These are phyloP conservation scores for Trisateles emortualis DNA, from an alignment of 2,888 invertebrate genomes.

Conservation along the genomic window DNA sequence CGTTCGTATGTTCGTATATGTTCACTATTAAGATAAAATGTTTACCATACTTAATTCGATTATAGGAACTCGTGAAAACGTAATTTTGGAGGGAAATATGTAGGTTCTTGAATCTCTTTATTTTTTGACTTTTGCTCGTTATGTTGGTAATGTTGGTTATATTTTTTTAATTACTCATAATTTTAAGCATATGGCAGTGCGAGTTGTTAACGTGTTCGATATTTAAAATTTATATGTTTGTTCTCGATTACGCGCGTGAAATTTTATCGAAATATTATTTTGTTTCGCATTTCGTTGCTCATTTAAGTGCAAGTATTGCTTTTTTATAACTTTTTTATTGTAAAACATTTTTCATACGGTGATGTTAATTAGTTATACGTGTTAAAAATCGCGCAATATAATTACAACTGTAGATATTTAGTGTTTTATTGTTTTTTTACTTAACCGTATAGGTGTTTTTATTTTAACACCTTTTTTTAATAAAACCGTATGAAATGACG, in stretches of 20 bases:
- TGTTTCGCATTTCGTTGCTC: constrained; percentile 8
- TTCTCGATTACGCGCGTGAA: constrained; percentile 33
- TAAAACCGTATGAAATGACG: background rate
- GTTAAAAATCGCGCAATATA: constrained; percentile 21
- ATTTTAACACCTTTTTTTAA: constrained; percentile 20
- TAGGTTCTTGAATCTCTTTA: constrained; percentile 24
- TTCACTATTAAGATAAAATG: constrained; percentile 73
- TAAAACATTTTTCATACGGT: constrained; percentile 14
- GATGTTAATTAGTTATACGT: constrained; percentile 19
- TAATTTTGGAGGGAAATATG: constrained; percentile 40
- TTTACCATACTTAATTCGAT: constrained; percentile 80
- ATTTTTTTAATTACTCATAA: constrained; percentile 43
- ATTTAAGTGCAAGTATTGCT: constrained; percentile 5
- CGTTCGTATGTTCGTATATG: constrained; percentile 56
- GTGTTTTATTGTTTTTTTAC: constrained; percentile 22
- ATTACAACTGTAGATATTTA: constrained; percentile 19
- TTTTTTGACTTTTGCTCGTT: constrained; percentile 28
- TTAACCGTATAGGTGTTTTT: constrained; percentile 23
- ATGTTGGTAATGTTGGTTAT: constrained; percentile 20
- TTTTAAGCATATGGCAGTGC: constrained; percentile 20
- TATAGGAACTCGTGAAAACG: constrained; percentile 63
- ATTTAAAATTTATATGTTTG: constrained; percentile 36
- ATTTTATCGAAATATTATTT: constrained; percentile 25
- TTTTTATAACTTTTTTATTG: constrained; percentile 33
- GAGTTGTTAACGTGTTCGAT: constrained; percentile 29